Evolutionary conservation across 2,888 invertebrate species (phyloP).

Genomic region (Scrobipalpa atriplicella): DNA sequence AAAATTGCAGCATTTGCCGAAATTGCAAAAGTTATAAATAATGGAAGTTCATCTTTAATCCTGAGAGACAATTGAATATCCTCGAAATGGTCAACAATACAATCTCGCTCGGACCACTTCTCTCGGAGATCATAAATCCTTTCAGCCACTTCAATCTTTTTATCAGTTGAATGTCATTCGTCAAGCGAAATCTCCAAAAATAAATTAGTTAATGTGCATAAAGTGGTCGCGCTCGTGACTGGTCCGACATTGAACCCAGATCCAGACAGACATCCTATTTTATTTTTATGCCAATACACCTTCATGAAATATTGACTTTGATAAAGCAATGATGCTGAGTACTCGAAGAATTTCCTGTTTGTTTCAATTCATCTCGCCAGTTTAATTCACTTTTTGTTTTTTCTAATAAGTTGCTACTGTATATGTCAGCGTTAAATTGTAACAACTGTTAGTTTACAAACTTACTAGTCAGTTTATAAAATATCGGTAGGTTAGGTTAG

Average conservation of each 20-base stretch:
- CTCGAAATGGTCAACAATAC: constrained; percentile 20
- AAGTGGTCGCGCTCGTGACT: constrained; percentile 77
- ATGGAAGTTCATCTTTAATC: not conserved
- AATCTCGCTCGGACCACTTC: constrained; percentile 21
- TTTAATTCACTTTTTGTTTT: constrained; percentile 7
- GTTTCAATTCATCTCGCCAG: constrained; percentile 31
- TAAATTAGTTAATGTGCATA: constrained; percentile 71
- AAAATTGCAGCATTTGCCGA: constrained; percentile 25
- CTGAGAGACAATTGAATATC: constrained; percentile 16
- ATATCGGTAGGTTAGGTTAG: too few relatives aligned
- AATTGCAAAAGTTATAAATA: constrained; percentile 16
- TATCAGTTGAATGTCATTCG: constrained; percentile 60
- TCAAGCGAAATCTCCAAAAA: constrained; percentile 68
- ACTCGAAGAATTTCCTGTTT: constrained; percentile 66
- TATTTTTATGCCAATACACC: constrained; percentile 63
- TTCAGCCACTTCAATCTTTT: constrained; percentile 51
- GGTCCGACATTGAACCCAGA: constrained; percentile 61
- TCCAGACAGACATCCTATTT: constrained; percentile 51
- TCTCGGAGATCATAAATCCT: constrained; percentile 47
- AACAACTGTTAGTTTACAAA: too few relatives aligned
- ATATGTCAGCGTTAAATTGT: too few relatives aligned
- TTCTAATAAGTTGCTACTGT: constrained; percentile 14
- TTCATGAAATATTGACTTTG: constrained; percentile 68
- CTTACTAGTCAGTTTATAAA: too few relatives aligned
- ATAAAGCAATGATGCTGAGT: constrained; percentile 59